A percentile compares a stretch with the other conserved stretches of the same genome.
phyloP scores from a whole-genome alignment of 2,113 vertebrate species.

The Crypturellus undulatus region DNA sequence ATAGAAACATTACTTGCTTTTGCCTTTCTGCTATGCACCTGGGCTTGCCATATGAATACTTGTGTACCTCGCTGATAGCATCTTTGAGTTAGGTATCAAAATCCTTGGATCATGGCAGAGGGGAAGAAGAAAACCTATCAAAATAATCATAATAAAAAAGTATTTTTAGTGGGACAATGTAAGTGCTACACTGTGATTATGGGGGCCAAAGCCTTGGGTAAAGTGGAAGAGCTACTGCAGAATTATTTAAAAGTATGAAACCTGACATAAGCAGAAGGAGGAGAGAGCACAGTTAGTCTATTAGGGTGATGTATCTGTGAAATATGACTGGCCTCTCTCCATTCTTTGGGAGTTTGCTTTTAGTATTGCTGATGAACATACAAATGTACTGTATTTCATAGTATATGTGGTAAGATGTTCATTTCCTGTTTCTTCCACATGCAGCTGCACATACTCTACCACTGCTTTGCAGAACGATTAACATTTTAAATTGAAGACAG shows the following conservation, averaged over 20 bases:
- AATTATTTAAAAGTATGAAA: background rate
- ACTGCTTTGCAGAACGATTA: background rate
- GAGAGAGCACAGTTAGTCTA: background rate
- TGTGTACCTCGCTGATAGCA: background rate
- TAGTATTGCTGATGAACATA: background rate
- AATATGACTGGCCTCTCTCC: background rate
- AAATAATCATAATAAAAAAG: background rate
- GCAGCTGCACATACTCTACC: background rate
- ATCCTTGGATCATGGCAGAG: background rate
- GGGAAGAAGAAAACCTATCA: background rate
- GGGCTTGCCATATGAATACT: background rate
- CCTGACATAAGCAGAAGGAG: background rate
- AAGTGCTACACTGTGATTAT: background rate
- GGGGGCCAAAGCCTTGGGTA: background rate
- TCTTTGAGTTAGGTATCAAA: background rate
- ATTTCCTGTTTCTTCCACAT: background rate
- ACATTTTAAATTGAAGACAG: background rate
- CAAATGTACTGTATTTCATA: background rate
- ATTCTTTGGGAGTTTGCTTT: background rate
- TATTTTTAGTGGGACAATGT: background rate
- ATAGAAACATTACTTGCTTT: too few relatives aligned
- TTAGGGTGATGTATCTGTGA: background rate
- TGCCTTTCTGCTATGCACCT: background rate
- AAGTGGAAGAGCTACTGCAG: background rate
- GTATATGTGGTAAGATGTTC: background rate